Percentiles rank a stretch among this genome's conserved stretches.
Evolutionary conservation across 2,113 vertebrate genomes (phyloP).

Genomic region (Melanocharis versteri): DNA sequence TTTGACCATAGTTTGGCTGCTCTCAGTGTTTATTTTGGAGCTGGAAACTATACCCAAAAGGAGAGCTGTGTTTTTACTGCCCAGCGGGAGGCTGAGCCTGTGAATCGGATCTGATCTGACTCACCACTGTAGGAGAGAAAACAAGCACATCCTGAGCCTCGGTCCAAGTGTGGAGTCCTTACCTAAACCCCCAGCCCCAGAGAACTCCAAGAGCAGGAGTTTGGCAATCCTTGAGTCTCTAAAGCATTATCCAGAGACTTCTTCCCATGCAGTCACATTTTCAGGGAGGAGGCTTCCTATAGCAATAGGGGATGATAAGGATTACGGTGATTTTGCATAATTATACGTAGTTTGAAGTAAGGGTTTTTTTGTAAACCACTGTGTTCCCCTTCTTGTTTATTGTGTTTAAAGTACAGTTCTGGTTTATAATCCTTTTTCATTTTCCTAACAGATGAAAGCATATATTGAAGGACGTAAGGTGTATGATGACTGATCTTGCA

Average conservation of each 20-base stretch:
- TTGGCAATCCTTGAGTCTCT: neutral
- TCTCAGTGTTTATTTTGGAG: conserved; percentile 52
- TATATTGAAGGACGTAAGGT: neutral
- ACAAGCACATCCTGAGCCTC: conserved; percentile 58
- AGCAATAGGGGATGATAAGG: neutral
- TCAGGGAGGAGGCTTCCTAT: neutral
- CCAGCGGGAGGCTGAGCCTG: conserved; percentile 48
- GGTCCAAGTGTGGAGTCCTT: conserved; percentile 32
- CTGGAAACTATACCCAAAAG: conserved; percentile 41
- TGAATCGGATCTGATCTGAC: conserved; percentile 47
- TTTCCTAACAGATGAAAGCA: neutral
- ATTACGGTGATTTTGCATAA: neutral
- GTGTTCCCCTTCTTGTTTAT: neutral
- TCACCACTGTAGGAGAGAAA: conserved; percentile 58
- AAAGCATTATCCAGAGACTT: neutral
- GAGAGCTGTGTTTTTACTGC: conserved; percentile 35
- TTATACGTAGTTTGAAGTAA: neutral
- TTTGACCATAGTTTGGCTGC: conserved; percentile 42
- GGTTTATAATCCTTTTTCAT: neutral
- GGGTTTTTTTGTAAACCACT: neutral
- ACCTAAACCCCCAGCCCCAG: conserved; percentile 33
- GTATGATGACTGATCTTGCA: neutral
- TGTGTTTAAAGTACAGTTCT: neutral
- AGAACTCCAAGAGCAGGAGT: neutral
- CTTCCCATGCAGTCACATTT: neutral